phyloP scores from a whole-genome alignment of 53 echinoderm and acorn worm genomes.

The Holothuria leucospilota region DNA sequence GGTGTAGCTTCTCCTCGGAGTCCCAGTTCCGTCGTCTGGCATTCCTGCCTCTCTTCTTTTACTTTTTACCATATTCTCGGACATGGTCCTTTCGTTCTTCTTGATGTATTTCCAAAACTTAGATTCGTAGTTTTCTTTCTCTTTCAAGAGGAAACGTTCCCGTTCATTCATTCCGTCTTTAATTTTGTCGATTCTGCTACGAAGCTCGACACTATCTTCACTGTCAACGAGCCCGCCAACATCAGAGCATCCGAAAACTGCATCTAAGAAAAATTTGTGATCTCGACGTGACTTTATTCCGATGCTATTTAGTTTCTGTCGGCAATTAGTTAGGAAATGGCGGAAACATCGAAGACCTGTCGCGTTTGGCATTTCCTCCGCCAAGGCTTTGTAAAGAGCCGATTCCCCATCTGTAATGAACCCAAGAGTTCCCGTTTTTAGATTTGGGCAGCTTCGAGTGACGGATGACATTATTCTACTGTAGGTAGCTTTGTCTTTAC shows the following conservation, averaged over 20 bases:
- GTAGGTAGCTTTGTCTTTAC: not conserved
- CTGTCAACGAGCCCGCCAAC: not conserved
- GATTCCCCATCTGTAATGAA: conserved; percentile 1
- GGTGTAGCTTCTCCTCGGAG: not conserved
- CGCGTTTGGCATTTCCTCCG: not conserved
- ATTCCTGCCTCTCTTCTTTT: not conserved
- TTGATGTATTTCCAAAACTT: conserved; percentile 7
- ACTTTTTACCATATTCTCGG: not conserved
- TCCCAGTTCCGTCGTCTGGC: not conserved
- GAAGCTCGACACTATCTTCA: not conserved
- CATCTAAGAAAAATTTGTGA: too few species aligned
- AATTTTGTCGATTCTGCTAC: not conserved
- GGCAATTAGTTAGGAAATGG: too few species aligned
- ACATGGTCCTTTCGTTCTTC: not conserved
- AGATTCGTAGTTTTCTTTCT: not conserved
- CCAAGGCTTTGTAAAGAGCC: not conserved
- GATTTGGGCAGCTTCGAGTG: not conserved
- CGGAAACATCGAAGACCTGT: not conserved
- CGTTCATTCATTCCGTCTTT: not conserved
- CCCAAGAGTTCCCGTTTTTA: not conserved
- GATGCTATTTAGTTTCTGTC: too few species aligned
- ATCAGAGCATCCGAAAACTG: too few species aligned
- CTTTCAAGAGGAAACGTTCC: too few species aligned
- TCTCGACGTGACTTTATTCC: too few species aligned
- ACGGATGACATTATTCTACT: not conserved